Conservation (phyloP, 2,888 invertebrate genomes). For the Hypercompe scribonia region DNA sequence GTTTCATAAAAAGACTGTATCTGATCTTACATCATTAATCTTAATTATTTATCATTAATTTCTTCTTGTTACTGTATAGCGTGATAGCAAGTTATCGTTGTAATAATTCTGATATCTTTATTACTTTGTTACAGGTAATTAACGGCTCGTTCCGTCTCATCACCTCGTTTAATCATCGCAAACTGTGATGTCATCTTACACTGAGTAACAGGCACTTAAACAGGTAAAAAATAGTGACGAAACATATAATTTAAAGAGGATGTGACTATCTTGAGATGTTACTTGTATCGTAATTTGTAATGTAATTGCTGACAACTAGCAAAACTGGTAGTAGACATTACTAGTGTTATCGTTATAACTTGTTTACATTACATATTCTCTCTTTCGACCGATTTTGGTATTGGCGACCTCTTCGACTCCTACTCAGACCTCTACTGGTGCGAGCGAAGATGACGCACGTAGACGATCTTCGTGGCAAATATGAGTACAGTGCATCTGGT, state of each 20-base stretch:
- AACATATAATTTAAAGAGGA: background rate
- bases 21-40: background rate
- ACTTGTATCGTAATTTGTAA: background rate
- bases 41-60: background rate
- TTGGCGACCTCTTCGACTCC: too few species aligned
- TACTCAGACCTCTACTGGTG: too few species aligned
- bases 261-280: background rate
- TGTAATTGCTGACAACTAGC: background rate
- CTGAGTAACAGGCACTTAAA: conserved; percentile 21
- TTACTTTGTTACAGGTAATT: conserved; percentile 50
- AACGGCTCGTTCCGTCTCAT: conserved; percentile 21
- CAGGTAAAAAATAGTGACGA: background rate
- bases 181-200: conserved; percentile 33
- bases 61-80: background rate
- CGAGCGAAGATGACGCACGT: too few species aligned
- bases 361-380: too few species aligned
- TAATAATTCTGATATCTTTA: conserved; percentile 29
- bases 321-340: too few species aligned
- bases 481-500: too few species aligned
- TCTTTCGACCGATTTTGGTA: too few species aligned
- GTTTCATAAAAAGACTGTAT: background rate
- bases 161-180: conserved; percentile 12
- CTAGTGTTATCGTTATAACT: too few species aligned
- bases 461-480: too few species aligned
- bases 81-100: background rate